Evolutionary conservation across 2,888 invertebrate species (phyloP).

Genomic region (Diarsia brunnea): DNA sequence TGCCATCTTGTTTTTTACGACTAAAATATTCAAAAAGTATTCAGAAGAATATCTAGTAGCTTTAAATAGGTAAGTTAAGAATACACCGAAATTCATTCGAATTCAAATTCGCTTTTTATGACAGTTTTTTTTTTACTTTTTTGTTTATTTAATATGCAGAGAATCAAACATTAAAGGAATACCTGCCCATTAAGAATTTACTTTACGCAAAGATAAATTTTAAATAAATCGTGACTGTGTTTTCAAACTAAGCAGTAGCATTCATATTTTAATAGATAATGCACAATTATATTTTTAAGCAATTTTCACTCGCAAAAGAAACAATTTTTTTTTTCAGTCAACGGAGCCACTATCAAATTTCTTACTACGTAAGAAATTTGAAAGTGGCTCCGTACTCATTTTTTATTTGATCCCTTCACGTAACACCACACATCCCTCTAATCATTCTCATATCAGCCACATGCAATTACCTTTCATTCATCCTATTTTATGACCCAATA

Average conservation of each 20-base stretch:
- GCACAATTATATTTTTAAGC: no score
- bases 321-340: background rate
- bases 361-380: no score
- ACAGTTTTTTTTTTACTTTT: background rate
- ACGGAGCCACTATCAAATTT: background rate
- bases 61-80: background rate
- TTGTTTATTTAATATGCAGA: constrained; percentile 12
- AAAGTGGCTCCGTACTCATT: no score
- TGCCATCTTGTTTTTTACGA: background rate
- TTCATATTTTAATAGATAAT: background rate
- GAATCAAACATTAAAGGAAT: constrained; percentile 22
- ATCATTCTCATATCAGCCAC: background rate
- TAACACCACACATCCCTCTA: background rate
- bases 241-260: background rate
- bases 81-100: background rate
- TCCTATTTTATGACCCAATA: background rate
- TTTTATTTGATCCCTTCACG: background rate
- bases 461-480: background rate
- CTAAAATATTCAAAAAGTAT: background rate
- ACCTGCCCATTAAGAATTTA: constrained; percentile 10
- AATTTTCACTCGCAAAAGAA: background rate
- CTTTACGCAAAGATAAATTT: background rate
- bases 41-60: background rate
- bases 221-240: background rate
- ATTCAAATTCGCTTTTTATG: background rate